phyloP scores from a whole-genome alignment of 2,113 vertebrate genomes.

The Spheniscus mendiculus region DNA sequence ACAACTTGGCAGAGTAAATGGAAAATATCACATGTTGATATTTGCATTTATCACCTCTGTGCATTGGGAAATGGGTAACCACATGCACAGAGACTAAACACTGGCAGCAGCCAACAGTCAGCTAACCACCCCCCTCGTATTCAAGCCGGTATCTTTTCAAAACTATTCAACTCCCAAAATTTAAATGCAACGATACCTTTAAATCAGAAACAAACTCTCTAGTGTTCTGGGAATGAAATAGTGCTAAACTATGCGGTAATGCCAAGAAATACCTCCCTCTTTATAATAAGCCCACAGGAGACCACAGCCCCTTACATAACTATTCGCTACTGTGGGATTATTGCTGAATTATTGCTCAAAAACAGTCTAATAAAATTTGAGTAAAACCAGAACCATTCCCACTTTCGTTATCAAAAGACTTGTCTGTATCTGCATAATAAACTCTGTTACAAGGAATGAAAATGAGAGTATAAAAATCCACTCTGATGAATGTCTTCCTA shows the following conservation, averaged over 20 bases:
- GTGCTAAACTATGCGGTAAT: not conserved
- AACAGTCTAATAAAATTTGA: conserved; percentile 51
- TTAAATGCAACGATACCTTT: not conserved
- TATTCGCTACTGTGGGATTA: conserved; percentile 49
- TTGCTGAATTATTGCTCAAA: conserved; percentile 60
- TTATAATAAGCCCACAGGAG: conserved; percentile 58
- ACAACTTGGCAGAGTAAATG: conserved; percentile 24
- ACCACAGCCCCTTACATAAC: conserved; percentile 15
- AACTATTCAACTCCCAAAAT: not conserved
- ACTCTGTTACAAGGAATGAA: not conserved
- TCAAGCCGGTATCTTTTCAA: not conserved
- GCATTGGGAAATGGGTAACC: conserved; percentile 10
- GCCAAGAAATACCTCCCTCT: conserved; percentile 41
- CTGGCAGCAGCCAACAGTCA: not conserved
- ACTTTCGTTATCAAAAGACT: conserved; percentile 26
- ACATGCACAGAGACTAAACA: not conserved
- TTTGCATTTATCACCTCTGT: conserved; percentile 46
- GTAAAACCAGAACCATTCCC: conserved; percentile 56
- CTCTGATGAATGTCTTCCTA: not conserved
- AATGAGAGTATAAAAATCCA: not conserved
- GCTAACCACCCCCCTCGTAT: not conserved
- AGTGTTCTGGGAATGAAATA: conserved; percentile 14
- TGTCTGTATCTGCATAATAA: conserved; percentile 22
- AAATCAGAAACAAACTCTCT: conserved; percentile 47
- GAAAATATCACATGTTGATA: conserved; percentile 40